Evolutionary conservation across 1,140 invertebrate species (phyloP).

Genomic region (Drosophila chauvacae): DNA sequence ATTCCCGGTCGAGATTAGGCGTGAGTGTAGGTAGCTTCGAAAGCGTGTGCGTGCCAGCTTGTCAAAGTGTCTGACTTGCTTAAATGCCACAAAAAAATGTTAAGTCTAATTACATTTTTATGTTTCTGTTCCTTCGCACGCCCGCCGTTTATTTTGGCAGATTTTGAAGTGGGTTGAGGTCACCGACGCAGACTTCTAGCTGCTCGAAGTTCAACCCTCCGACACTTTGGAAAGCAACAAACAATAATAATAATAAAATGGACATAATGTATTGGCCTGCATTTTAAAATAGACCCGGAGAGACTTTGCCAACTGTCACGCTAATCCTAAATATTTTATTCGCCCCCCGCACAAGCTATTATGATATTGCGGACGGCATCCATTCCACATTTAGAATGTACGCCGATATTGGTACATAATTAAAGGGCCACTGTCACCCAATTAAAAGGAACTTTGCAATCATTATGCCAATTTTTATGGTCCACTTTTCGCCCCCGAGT

Average conservation of each 20-base stretch:
- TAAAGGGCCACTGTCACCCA: conserved; percentile 46
- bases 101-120: conserved; percentile 51
- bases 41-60: conserved; percentile 21
- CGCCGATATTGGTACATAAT: conserved; percentile 36
- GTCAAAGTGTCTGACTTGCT: conserved; percentile 47
- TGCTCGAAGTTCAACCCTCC: not conserved
- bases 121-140: conserved; percentile 12
- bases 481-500: conserved; percentile 22
- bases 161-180: conserved; percentile 6
- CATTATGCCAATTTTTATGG: conserved; percentile 55
- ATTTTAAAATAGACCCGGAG: conserved; percentile 7
- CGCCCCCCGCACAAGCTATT: not conserved
- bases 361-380: not conserved
- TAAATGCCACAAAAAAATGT: conserved; percentile 46
- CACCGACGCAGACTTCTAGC: not conserved
- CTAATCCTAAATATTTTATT: conserved; percentile 26
- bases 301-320: conserved; percentile 21
- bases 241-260: conserved; percentile 25
- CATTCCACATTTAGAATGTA: not conserved
- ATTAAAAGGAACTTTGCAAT: conserved; percentile 63
- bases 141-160: not conserved
- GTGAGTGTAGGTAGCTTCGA: conserved; percentile 1
- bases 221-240: not conserved
- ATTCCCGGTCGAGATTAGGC: conserved; percentile 39
- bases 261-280: conserved; percentile 29